phyloP scores from a whole-genome alignment of 2,888 invertebrate genomes.

The Barypeithes pellucidus region DNA sequence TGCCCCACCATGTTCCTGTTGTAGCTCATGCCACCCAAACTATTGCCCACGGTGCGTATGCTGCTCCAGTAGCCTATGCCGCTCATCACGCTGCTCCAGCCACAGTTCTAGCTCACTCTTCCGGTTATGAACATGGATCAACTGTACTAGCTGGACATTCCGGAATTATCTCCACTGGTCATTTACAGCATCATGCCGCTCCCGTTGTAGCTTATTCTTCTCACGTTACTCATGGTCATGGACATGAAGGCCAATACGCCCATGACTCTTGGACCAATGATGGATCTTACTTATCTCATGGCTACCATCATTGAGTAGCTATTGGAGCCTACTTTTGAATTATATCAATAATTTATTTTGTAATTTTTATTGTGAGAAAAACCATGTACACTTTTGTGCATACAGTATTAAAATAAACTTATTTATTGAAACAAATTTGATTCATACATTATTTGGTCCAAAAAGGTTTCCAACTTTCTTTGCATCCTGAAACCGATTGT shows the following conservation, averaged over 20 bases:
- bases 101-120: conserved; percentile 31
- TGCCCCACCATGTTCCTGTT: no score
- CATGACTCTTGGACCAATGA: conserved; percentile 63
- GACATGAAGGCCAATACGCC: conserved; percentile 62
- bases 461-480: no score
- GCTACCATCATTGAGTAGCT: conserved; percentile 28
- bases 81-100: conserved; percentile 24
- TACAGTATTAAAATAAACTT: not conserved
- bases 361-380: no score
- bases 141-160: conserved; percentile 60
- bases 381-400: no score
- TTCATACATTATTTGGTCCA: no score
- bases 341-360: not conserved
- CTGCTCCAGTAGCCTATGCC: conserved; percentile 31
- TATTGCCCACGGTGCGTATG: conserved; percentile 39
- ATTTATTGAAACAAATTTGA: not conserved
- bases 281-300: conserved; percentile 62
- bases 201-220: conserved; percentile 35
- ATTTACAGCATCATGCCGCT: not conserved
- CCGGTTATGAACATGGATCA: conserved; percentile 48
- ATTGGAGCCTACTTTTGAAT: not conserved
- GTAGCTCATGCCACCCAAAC: conserved; percentile 50
- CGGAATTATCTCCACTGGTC: conserved; percentile 45
- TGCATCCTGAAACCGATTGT: no score
- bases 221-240: conserved; percentile 52